These are phyloP conservation scores for Myioborus miniatus DNA, from an alignment of 2,797 vertebrate species.

Conservation along the genomic window DNA sequence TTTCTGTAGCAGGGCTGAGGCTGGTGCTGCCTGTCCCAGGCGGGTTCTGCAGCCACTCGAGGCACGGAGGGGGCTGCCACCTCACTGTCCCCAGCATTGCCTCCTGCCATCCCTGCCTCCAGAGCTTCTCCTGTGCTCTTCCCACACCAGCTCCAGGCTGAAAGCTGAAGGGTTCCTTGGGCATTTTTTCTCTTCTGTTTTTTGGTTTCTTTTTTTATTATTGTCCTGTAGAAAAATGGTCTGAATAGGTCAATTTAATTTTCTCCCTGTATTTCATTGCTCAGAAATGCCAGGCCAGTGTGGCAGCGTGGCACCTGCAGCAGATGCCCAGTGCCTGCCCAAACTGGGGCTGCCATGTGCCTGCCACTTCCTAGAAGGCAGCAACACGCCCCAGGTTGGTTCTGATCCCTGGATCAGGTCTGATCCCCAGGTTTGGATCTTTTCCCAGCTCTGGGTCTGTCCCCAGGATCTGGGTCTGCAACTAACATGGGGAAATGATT, in stretches of 20 bases:
- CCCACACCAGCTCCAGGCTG: accelerated
- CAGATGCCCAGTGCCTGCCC: background rate
- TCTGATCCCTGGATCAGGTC: background rate
- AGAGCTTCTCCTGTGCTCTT: background rate
- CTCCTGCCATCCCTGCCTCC: background rate
- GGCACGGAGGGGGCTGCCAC: accelerated
- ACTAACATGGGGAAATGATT: accelerated
- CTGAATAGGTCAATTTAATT: background rate
- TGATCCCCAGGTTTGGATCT: background rate
- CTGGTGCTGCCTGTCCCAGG: background rate
- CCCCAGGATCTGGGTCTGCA: background rate
- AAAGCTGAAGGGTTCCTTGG: background rate
- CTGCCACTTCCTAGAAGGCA: background rate
- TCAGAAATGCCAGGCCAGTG: background rate
- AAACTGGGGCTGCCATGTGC: background rate
- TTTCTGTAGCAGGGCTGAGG: background rate
- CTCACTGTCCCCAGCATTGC: background rate
- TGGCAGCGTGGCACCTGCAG: background rate
- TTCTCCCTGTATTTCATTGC: background rate
- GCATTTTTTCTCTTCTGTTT: background rate
- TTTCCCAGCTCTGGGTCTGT: background rate
- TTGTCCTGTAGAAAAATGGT: background rate
- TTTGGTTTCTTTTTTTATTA: background rate
- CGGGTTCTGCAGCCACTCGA: background rate
- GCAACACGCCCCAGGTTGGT: accelerated